phyloP scores from a whole-genome alignment of 1,140 invertebrate species.

The Centruroides vittatus region DNA sequence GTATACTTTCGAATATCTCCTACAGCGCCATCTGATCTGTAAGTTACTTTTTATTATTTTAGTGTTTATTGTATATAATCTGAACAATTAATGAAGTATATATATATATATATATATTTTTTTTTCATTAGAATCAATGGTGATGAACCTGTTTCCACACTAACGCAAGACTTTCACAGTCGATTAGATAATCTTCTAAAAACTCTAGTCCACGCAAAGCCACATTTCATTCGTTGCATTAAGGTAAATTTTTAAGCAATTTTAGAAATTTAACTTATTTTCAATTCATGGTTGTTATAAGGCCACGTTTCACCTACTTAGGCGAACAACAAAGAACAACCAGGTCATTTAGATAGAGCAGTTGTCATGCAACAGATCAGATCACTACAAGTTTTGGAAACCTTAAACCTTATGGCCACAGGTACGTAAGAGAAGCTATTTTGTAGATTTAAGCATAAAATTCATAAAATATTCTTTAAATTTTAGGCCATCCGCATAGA shows the following conservation, averaged over 20 bases:
- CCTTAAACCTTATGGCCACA: constrained; percentile 75
- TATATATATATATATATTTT: no score
- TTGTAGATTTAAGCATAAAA: neutral
- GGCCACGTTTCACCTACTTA: constrained; percentile 33
- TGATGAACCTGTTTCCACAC: no score
- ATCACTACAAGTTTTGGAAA: constrained; percentile 77
- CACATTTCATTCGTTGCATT: no score
- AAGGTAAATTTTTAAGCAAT: no score
- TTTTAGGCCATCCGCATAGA: constrained; percentile 55
- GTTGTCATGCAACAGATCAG: constrained; percentile 69
- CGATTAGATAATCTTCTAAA: no score
- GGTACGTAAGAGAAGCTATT: constrained; percentile 23
- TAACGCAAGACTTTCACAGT: no score
- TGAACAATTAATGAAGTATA: no score
- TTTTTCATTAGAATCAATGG: no score
- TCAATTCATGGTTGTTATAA: neutral
- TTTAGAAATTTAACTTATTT: neutral
- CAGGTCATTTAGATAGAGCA: constrained; percentile 58
- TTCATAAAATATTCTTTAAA: neutral
- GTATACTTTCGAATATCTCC: neutral
- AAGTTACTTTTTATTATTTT: no score
- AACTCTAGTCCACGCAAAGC: no score
- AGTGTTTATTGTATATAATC: no score
- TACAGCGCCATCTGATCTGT: neutral
- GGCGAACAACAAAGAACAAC: constrained; percentile 56